These are phyloP conservation scores for Misgurnus anguillicaudatus DNA, from an alignment of 2,113 vertebrate species.

Conservation along the genomic window DNA sequence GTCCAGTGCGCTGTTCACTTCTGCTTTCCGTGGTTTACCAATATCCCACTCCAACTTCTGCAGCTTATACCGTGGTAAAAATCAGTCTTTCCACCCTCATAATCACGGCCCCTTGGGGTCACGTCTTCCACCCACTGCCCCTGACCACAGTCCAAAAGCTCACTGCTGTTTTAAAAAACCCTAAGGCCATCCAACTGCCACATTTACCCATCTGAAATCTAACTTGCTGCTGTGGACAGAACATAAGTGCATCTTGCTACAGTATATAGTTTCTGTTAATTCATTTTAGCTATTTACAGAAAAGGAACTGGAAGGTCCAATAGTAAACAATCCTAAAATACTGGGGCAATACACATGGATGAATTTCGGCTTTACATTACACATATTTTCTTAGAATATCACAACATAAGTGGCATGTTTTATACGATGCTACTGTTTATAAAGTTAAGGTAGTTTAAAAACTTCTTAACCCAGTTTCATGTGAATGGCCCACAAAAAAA, in stretches of 20 bases:
- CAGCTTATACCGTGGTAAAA: not conserved
- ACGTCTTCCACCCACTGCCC: not conserved
- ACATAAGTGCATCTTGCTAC: not conserved
- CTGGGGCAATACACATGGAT: not conserved
- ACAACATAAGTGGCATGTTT: too few species aligned
- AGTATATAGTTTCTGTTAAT: not conserved
- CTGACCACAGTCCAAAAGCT: not conserved
- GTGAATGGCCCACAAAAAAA: too few species aligned
- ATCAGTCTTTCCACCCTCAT: not conserved
- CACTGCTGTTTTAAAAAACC: not conserved
- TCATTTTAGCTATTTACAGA: not conserved
- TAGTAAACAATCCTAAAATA: too few species aligned
- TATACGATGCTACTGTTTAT: too few species aligned
- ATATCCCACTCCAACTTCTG: slow-evolving; percentile 1
- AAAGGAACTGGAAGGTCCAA: too few species aligned
- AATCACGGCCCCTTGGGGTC: not conserved
- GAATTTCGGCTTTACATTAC: too few species aligned
- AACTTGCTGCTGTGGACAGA: too few species aligned
- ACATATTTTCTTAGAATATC: too few species aligned
- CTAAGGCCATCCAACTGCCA: not conserved
- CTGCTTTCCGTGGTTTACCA: not conserved
- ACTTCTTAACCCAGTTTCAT: too few species aligned
- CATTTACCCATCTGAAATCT: not conserved
- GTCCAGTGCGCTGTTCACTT: not conserved
- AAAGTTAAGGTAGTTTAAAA: too few species aligned